Evolutionary conservation across 2,888 invertebrate genomes (phyloP).

Genomic region (Biston betularia): DNA sequence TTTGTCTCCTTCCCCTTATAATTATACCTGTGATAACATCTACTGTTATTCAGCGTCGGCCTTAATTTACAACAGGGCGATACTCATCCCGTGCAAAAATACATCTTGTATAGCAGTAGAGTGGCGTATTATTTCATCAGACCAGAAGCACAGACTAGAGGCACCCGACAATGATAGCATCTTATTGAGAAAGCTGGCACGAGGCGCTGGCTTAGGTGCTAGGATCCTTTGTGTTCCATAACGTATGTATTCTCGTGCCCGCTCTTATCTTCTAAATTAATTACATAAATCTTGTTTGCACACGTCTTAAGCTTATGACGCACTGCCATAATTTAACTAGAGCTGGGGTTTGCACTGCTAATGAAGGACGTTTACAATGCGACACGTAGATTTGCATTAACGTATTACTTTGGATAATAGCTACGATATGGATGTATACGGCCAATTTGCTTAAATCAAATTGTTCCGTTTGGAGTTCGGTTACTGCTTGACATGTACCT

Average conservation of each 20-base stretch:
- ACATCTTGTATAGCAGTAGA: slow-evolving; percentile 9
- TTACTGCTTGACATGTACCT: neutral
- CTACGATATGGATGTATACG: slow-evolving; percentile 12
- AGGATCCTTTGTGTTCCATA: slow-evolving; percentile 72
- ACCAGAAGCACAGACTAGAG: slow-evolving; percentile 31
- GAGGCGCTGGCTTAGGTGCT: slow-evolving; percentile 53
- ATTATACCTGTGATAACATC: slow-evolving; percentile 57
- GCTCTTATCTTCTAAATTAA: slow-evolving; percentile 85
- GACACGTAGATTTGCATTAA: slow-evolving; percentile 46
- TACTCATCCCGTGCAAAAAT: slow-evolving; percentile 23
- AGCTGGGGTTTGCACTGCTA: slow-evolving; percentile 77
- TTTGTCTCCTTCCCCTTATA: slow-evolving; percentile 58
- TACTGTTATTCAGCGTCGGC: slow-evolving; percentile 44
- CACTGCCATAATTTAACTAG: slow-evolving; percentile 81
- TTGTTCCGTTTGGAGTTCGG: neutral
- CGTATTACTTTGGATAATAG: slow-evolving; percentile 35
- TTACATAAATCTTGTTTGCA: slow-evolving; percentile 86
- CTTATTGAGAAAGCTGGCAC: slow-evolving; percentile 49
- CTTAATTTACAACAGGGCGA: slow-evolving; percentile 39
- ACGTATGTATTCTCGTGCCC: slow-evolving; percentile 73
- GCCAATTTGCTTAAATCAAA: slow-evolving; percentile 14
- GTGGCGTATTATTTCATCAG: slow-evolving; percentile 36
- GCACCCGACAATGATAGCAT: slow-evolving; percentile 45
- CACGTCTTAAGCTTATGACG: slow-evolving; percentile 85
- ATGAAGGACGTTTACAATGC: slow-evolving; percentile 77